phyloP scores from a whole-genome alignment of 2,113 vertebrate species.

The Indri indri region DNA sequence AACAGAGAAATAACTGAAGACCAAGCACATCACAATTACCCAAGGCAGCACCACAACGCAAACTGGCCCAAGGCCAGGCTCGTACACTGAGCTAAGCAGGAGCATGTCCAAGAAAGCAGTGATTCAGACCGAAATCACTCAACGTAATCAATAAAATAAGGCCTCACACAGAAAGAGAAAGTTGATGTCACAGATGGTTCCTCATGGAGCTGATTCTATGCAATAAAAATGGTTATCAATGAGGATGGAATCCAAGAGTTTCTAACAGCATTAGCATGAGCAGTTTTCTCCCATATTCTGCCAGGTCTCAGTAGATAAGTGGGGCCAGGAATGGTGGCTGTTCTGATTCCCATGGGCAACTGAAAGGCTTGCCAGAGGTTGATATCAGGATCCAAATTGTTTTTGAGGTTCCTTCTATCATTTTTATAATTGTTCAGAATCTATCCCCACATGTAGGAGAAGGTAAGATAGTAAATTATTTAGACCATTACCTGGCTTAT shows the following conservation, averaged over 20 bases:
- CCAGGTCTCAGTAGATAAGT: not conserved
- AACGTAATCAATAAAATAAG: not conserved
- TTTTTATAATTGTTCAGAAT: not conserved
- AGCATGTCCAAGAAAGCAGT: not conserved
- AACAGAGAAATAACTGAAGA: not conserved
- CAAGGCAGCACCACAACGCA: not conserved
- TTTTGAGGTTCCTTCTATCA: not conserved
- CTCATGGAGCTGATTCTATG: not conserved
- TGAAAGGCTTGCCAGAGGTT: not conserved
- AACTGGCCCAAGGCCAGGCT: not conserved
- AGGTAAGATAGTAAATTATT: not conserved
- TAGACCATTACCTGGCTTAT: not conserved
- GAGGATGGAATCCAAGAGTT: not conserved
- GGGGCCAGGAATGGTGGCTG: rapidly evolving
- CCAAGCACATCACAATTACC: not conserved
- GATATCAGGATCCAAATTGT: not conserved
- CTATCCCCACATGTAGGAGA: not conserved
- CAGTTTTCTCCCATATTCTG: not conserved
- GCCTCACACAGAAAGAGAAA: not conserved
- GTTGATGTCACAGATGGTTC: not conserved
- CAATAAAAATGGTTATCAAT: not conserved
- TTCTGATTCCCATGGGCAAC: not conserved
- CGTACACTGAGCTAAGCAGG: not conserved
- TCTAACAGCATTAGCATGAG: not conserved
- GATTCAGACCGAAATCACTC: not conserved